A percentile compares a stretch with the other conserved stretches of the same genome.
These are phyloP conservation scores for Lithophane leautieri DNA, from an alignment of 2,888 invertebrate genomes.

Conservation along the genomic window DNA sequence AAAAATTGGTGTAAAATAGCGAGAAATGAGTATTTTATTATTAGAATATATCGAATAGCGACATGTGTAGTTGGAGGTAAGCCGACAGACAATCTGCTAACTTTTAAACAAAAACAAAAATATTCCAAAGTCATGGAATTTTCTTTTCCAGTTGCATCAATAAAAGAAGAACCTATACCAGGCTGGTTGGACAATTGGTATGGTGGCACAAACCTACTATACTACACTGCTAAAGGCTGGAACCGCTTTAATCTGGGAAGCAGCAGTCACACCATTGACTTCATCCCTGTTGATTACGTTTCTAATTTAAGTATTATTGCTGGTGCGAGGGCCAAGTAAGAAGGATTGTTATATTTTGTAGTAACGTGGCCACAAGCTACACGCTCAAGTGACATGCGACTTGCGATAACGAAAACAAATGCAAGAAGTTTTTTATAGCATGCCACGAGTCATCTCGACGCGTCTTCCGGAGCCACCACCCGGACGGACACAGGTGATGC, in stretches of 20 bases:
- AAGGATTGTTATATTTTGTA: background rate
- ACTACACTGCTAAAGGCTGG: slow-evolving; percentile 91
- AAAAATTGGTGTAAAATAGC: background rate
- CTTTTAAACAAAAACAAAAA: background rate
- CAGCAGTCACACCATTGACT: slow-evolving; percentile 92
- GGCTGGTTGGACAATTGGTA: slow-evolving; percentile 98
- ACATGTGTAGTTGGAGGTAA: background rate
- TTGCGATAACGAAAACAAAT: background rate
- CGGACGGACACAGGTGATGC: background rate
- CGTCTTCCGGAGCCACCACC: background rate
- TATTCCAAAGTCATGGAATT: background rate
- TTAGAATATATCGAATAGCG: background rate
- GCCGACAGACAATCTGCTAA: background rate
- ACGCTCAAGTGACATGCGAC: background rate
- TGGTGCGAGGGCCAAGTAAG: slow-evolving; percentile 83
- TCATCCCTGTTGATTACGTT: slow-evolving; percentile 96
- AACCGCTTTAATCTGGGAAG: slow-evolving; percentile 94
- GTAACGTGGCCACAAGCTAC: background rate
- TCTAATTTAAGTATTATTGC: slow-evolving; percentile 95
- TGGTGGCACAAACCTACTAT: slow-evolving; percentile 93
- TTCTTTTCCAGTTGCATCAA: slow-evolving; percentile 89
- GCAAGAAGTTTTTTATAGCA: background rate
- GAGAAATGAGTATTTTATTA: background rate
- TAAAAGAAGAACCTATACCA: slow-evolving; percentile 92
- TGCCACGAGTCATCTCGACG: background rate